Evolutionary conservation across 2,888 invertebrate genomes (phyloP).

Genomic region (Oscheius myriophilus): DNA sequence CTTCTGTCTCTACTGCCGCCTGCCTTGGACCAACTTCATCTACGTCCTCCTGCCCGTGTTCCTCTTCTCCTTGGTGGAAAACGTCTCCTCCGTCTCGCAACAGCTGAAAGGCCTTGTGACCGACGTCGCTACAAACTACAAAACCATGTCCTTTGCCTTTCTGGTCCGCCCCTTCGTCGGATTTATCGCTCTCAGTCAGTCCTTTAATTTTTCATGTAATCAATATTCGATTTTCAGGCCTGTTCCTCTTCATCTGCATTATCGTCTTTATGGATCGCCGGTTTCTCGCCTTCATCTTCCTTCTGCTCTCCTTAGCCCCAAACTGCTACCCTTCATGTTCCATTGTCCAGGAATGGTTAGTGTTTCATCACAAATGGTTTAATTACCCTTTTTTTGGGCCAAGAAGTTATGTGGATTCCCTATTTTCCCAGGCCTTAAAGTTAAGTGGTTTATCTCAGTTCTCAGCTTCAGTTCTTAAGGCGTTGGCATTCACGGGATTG

Average conservation of each 20-base stretch:
- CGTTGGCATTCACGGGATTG: too few relatives aligned
- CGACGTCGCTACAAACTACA: neutral
- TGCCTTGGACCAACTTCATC: constrained; percentile 47
- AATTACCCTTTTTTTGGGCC: constrained; percentile 2
- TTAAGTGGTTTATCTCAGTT: too few relatives aligned
- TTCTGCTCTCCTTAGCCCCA: constrained; percentile 51
- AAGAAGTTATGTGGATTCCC: too few relatives aligned
- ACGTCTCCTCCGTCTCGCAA: constrained; percentile 18
- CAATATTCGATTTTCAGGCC: constrained; percentile 1
- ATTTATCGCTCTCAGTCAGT: constrained; percentile 38
- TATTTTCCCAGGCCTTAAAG: too few relatives aligned
- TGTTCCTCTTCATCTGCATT: constrained; percentile 42
- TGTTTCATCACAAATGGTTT: constrained; percentile 1
- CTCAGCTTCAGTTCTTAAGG: too few relatives aligned
- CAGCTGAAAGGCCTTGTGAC: neutral
- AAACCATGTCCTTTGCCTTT: constrained; percentile 16
- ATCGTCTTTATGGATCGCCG: constrained; percentile 59
- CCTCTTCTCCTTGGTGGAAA: constrained; percentile 46
- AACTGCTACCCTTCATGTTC: constrained; percentile 16
- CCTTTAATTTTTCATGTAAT: neutral
- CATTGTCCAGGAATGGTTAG: constrained; percentile 33
- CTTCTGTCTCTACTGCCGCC: constrained; percentile 33
- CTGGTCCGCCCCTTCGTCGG: constrained; percentile 34
- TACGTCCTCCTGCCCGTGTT: constrained; percentile 60
- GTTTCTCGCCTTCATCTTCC: constrained; percentile 47